Evolutionary conservation across 2,888 invertebrate species (phyloP).

Genomic region (Trachelus iudaicus): DNA sequence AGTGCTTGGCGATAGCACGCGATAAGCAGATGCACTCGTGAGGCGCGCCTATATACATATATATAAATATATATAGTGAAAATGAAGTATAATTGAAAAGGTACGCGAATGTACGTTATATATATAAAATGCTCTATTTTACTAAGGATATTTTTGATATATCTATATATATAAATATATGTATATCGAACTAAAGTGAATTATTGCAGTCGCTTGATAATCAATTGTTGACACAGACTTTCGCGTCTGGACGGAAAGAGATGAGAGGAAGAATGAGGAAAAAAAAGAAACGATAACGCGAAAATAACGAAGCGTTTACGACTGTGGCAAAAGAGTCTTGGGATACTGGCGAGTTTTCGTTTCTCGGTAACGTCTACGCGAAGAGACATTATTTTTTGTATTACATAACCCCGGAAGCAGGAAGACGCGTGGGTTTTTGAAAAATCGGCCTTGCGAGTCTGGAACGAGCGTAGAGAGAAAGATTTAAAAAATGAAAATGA

Average conservation of each 20-base stretch:
- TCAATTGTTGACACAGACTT: constrained; percentile 34
- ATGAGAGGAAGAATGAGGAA: background rate
- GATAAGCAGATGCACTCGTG: background rate
- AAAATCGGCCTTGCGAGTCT: background rate
- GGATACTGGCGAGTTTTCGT: background rate
- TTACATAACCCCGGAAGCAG: background rate
- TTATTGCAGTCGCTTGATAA: constrained; percentile 45
- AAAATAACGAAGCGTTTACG: background rate
- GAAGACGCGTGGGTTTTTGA: background rate
- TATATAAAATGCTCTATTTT: constrained; percentile 62
- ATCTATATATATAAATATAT: constrained; percentile 52
- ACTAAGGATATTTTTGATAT: constrained; percentile 66
- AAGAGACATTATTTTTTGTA: background rate
- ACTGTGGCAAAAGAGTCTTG: background rate
- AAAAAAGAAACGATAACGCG: background rate
- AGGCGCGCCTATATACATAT: constrained; percentile 14
- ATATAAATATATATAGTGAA: constrained; percentile 35
- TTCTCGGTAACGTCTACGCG: background rate
- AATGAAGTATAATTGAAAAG: constrained; percentile 47
- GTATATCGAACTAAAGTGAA: constrained; percentile 23
- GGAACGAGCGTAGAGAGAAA: background rate
- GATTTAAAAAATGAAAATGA: background rate
- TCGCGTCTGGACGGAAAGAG: background rate
- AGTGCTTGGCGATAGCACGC: background rate
- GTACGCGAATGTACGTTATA: constrained; percentile 57